Evolutionary conservation across 2,113 vertebrate genomes (phyloP).

Genomic region (Embiotoca jacksoni): DNA sequence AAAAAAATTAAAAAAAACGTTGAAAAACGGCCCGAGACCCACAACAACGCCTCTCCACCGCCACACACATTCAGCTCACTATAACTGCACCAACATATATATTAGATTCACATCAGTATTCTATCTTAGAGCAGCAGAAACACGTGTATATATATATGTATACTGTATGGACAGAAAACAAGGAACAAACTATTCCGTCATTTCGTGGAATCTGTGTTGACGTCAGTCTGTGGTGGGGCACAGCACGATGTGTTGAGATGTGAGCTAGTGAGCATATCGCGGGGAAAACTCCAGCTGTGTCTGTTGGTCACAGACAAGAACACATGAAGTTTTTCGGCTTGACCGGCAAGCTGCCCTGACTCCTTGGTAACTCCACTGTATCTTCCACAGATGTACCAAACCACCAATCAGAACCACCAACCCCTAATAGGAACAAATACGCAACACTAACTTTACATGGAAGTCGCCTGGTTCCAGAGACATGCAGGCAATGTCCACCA

Average conservation of each 20-base stretch:
- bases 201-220: constrained; percentile 69
- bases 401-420: constrained; percentile 78
- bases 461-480: constrained; percentile 72
- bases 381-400: constrained; percentile 86
- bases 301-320: constrained; percentile 66
- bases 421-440: constrained; percentile 71
- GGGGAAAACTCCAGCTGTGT: constrained; percentile 59
- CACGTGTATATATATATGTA: constrained; percentile 51
- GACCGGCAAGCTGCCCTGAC: constrained; percentile 81
- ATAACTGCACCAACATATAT: constrained; percentile 67
- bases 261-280: constrained; percentile 72
- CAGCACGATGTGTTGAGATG: constrained; percentile 78
- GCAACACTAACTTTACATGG: constrained; percentile 71
- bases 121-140: constrained; percentile 71
- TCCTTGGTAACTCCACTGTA: constrained; percentile 83
- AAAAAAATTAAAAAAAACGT: not conserved
- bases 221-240: constrained; percentile 76
- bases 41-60: constrained; percentile 34
- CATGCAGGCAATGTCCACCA: constrained; percentile 83
- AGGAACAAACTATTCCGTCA: constrained; percentile 73
- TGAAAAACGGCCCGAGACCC: constrained; percentile 30
- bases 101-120: constrained; percentile 62
- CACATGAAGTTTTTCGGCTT: constrained; percentile 68
- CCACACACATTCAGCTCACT: constrained; percentile 46
- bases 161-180: constrained; percentile 73